These are phyloP conservation scores for Solenopsis invicta DNA, from an alignment of 1,140 invertebrate species.

Conservation along the genomic window DNA sequence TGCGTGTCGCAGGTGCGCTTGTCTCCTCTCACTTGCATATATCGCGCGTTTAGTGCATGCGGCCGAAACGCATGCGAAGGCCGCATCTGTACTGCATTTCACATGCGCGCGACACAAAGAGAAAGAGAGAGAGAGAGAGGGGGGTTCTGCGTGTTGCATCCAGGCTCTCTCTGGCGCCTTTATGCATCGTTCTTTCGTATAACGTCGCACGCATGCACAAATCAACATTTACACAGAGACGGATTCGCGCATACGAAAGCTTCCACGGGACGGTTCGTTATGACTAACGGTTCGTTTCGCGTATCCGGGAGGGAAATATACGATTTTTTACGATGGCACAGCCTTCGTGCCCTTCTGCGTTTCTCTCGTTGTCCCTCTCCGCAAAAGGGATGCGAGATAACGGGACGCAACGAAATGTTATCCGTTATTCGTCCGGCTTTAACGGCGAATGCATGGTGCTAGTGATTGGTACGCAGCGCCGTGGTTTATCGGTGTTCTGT, in stretches of 20 bases:
- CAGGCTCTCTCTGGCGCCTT: background rate
- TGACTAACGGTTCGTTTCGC: constrained; percentile 67
- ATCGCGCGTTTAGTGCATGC: constrained; percentile 27
- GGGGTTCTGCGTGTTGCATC: background rate
- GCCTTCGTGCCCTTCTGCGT: background rate
- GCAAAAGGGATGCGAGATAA: constrained; percentile 6
- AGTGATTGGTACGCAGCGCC: constrained; percentile 30
- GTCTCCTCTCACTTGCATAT: constrained; percentile 8
- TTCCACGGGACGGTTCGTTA: constrained; percentile 61
- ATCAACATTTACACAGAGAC: constrained; percentile 57
- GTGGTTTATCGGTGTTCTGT: constrained; percentile 46
- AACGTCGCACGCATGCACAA: constrained; percentile 38
- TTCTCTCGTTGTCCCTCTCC: background rate
- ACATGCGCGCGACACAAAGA: background rate
- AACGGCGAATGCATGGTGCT: constrained; percentile 33
- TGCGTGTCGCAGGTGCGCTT: constrained; percentile 34
- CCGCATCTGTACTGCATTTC: constrained; percentile 20
- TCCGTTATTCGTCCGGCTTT: constrained; percentile 44
- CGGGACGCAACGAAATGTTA: constrained; percentile 63
- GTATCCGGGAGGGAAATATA: constrained; percentile 41
- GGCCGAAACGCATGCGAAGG: background rate
- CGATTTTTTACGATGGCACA: constrained; percentile 57
- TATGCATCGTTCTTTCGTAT: constrained; percentile 29
- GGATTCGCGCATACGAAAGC: constrained; percentile 36
- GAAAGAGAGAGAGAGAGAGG: background rate